A percentile compares a stretch with the other conserved stretches of the same genome.
Conservation (phyloP, 2,113 vertebrate species). For the Puffinus mauretanicus region DNA sequence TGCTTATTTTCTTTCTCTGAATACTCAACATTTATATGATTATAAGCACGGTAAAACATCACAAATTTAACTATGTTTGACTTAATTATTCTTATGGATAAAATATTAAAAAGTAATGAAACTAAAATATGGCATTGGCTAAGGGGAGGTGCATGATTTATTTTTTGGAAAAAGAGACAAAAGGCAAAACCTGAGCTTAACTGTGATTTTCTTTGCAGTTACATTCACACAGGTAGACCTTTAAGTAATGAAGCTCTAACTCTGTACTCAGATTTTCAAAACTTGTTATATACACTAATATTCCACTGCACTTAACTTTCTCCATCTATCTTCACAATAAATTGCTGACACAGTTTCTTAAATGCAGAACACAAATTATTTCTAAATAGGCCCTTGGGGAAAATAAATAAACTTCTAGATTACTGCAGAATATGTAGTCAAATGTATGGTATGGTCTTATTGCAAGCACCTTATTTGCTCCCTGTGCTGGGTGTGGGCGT, state of each 20-base stretch:
- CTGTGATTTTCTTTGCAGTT: not conserved
- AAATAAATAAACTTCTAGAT: not conserved
- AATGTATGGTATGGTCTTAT: not conserved
- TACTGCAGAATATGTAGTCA: not conserved
- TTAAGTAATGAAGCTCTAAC: not conserved
- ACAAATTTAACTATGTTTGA: not conserved
- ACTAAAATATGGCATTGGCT: not conserved
- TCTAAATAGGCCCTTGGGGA: not conserved
- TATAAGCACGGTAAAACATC: not conserved
- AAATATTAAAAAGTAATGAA: not conserved
- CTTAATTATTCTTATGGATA: not conserved
- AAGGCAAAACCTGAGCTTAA: not conserved
- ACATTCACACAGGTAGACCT: not conserved
- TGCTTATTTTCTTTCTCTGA: not conserved
- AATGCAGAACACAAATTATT: not conserved
- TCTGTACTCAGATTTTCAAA: not conserved
- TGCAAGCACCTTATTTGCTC: not conserved
- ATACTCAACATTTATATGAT: not conserved
- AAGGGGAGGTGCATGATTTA: not conserved
- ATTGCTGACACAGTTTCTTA: not conserved
- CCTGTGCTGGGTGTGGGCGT: rapidly evolving
- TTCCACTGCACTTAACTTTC: not conserved
- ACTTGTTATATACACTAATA: not conserved
- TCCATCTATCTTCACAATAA: not conserved
- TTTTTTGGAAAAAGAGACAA: not conserved